Base-by-base conservation (phyloP, 2,888 invertebrate genomes). In the Cheilosia impressa region DNA sequence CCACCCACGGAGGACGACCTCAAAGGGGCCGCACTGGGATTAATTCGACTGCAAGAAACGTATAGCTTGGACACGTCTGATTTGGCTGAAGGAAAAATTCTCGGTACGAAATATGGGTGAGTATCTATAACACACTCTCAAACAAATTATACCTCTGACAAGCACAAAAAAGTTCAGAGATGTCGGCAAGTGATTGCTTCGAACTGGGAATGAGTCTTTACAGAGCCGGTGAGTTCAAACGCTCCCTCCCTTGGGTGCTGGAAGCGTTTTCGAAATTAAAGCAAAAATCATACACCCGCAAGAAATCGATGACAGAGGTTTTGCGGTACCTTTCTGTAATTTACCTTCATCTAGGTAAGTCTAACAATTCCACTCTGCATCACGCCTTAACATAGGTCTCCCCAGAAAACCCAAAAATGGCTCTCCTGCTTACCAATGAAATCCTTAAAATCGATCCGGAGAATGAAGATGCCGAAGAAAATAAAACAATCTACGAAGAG, bases 11-110 rank as follows among this genome's bases (percentile, higher is more conserved):
- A 96, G 72, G 97, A 98, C 90, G 99, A 99, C 91, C 93, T 99
- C 79, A 95, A 95, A 87, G 99, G 99, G 0, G 98, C 98, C 7
- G 98, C 98, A 2, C 95, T 95, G 45, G 98, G 98, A 1, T 93
- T 99, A 60, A 96, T 97, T 76, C 94, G 99, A 52, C 94, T 99
- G 1, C 98, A 99, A 91, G 96, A 96, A 88, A 98, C 98, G 0
- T 99, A 99, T 91, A 95, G 96, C 87, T 93, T 99, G 41, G 96
- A 97, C 68, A 96, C 97, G 0, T 93, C 94, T 0, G 96, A 96
- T 17, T 94, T 99, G 87, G 96, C 97, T 3, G 93, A 95, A 65
- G 98, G 99, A 2, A 94, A 95, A 88, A 93, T 98, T 53, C 95
- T 96, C 88, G 97, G 96, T 0, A 93, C 95, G 1, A 94, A 94